These are phyloP conservation scores for Hippocampus kuda DNA, from an alignment of 2,797 vertebrate genomes.

Conservation along the genomic window DNA sequence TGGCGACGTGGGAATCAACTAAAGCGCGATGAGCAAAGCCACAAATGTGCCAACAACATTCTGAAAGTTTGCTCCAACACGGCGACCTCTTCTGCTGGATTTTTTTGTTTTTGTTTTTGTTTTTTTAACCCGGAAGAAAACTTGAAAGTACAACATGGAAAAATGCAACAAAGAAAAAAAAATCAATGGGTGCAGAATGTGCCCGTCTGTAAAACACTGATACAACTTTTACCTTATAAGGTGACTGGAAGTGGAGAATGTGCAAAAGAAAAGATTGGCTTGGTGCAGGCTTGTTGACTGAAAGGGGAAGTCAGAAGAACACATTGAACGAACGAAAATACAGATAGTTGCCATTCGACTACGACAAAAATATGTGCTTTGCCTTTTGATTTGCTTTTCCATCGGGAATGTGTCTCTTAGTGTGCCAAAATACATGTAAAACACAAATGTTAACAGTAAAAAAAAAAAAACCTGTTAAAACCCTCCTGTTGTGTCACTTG, in stretches of 20 bases:
- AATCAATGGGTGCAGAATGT: conserved; percentile 49
- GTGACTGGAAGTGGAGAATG: conserved; percentile 39
- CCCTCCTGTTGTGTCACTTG: not conserved
- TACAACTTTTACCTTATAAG: conserved; percentile 54
- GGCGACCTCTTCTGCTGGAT: conserved; percentile 29
- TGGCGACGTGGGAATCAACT: conserved; percentile 44
- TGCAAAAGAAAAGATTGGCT: conserved; percentile 22
- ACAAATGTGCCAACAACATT: conserved; percentile 44
- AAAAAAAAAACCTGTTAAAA: not conserved
- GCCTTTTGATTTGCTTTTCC: not conserved
- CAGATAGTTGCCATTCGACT: not conserved
- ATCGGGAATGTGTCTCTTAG: not conserved
- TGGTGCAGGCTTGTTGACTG: not conserved
- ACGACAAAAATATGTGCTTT: not conserved
- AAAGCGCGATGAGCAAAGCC: conserved; percentile 57
- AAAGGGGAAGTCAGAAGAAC: not conserved
- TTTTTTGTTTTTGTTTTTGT: not conserved
- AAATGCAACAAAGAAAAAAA: conserved; percentile 49
- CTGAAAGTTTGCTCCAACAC: conserved; percentile 19
- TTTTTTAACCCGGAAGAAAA: conserved; percentile 30
- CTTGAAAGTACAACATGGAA: conserved; percentile 44
- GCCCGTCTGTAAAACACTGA: conserved; percentile 56
- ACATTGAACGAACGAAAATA: not conserved
- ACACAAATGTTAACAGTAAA: not conserved
- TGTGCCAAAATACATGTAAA: not conserved